Evolutionary conservation across 2,113 vertebrate genomes (phyloP).

Genomic region (Pheucticus melanocephalus): DNA sequence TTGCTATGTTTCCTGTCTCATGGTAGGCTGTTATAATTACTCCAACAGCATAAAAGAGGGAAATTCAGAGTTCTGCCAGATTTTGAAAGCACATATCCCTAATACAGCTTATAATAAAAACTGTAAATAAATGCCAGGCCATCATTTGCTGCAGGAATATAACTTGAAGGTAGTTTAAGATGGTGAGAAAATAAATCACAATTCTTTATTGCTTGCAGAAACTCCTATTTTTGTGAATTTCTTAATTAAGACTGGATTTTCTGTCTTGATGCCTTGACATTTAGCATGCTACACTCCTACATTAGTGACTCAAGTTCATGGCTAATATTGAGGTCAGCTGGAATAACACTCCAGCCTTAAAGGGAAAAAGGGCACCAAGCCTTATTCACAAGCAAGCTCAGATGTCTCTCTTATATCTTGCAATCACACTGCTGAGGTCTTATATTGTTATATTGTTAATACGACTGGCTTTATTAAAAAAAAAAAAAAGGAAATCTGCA

Average conservation of each 20-base stretch:
- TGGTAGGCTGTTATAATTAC: neutral
- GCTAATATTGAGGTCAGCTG: slow-evolving; percentile 67
- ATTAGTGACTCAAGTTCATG: slow-evolving; percentile 46
- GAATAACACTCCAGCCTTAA: slow-evolving; percentile 13
- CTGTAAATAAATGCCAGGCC: neutral
- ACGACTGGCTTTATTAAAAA: slow-evolving; percentile 55
- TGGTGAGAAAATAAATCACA: slow-evolving; percentile 4
- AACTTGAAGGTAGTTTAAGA: slow-evolving; percentile 20
- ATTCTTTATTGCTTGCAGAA: neutral
- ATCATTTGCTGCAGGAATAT: neutral
- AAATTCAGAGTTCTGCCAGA: neutral
- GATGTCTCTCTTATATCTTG: neutral
- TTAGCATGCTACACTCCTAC: neutral
- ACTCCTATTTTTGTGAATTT: neutral
- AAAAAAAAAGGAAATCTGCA: slow-evolving; percentile 49
- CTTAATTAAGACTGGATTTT: slow-evolving; percentile 31
- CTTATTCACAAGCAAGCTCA: slow-evolving; percentile 1
- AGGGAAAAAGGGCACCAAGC: neutral
- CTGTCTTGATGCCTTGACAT: slow-evolving; percentile 36
- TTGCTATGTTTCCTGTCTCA: neutral
- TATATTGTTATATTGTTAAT: slow-evolving; percentile 32
- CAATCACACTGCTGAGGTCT: neutral
- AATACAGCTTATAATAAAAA: neutral
- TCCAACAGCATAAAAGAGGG: neutral
- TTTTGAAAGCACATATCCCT: neutral